These are phyloP conservation scores for Grapholita molesta DNA, from an alignment of 1,140 invertebrate species.

Conservation along the genomic window DNA sequence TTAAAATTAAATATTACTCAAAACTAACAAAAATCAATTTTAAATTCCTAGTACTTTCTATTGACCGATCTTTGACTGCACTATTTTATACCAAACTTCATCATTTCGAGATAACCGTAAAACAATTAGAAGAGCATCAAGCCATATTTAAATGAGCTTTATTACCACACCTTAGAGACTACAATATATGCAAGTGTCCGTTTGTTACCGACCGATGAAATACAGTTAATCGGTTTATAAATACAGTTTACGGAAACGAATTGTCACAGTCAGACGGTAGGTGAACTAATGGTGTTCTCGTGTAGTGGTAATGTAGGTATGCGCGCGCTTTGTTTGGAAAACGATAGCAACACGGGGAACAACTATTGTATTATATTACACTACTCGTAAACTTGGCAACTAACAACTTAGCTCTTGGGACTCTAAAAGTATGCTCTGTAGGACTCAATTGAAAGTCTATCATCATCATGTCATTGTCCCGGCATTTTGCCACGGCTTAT, in stretches of 20 bases:
- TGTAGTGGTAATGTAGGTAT: background rate
- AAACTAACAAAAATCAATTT: too few relatives aligned
- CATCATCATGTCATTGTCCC: too few relatives aligned
- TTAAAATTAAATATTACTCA: too few relatives aligned
- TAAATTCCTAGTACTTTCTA: background rate
- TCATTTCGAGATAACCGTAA: background rate
- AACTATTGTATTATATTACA: too few relatives aligned
- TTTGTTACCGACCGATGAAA: background rate
- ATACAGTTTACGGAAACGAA: background rate
- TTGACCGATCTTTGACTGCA: background rate
- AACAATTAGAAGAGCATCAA: background rate
- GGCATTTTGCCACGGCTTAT: too few relatives aligned
- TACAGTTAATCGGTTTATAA: constrained; percentile 4
- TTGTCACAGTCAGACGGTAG: background rate
- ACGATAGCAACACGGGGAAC: too few relatives aligned
- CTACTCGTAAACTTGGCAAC: too few relatives aligned
- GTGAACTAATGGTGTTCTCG: background rate
- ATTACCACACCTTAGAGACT: background rate
- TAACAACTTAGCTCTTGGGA: too few relatives aligned
- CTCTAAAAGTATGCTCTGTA: too few relatives aligned
- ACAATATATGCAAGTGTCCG: background rate
- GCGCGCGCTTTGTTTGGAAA: too few relatives aligned
- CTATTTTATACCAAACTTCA: background rate
- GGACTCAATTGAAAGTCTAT: too few relatives aligned
- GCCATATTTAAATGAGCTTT: background rate